Percentiles rank a stretch among this genome's conserved stretches.
These are phyloP conservation scores for Odontamblyopus rebecca DNA, from an alignment of 2,797 vertebrate genomes.

Conservation along the genomic window DNA sequence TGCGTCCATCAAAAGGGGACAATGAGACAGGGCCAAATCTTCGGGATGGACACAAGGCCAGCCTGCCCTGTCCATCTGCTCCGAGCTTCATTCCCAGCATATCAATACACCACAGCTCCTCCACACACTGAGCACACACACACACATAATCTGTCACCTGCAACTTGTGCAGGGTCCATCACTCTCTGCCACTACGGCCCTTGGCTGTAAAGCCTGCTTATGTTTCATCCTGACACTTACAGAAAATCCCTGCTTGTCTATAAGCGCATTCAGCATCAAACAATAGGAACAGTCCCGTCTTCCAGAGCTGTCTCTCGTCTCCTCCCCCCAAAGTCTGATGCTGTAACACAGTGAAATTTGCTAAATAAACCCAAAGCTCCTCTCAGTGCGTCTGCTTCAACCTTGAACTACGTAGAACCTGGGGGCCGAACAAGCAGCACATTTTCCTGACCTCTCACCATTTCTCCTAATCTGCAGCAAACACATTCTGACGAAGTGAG, in stretches of 20 bases:
- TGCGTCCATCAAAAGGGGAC: conserved; percentile 56
- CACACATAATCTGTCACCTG: conserved; percentile 56
- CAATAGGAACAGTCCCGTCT: conserved; percentile 49
- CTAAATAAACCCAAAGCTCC: conserved; percentile 46
- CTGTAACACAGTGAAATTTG: conserved; percentile 33
- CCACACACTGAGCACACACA: conserved; percentile 24
- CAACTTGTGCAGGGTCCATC: conserved; percentile 60
- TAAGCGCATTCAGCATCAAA: conserved; percentile 58
- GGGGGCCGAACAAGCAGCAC: conserved; percentile 45
- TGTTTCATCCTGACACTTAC: conserved; percentile 67
- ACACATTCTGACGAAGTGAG: conserved; percentile 73
- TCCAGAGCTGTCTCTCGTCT: conserved; percentile 24
- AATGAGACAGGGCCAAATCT: conserved; percentile 66
- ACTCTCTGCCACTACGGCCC: conserved; percentile 55
- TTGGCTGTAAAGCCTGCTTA: conserved; percentile 65
- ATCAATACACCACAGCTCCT: conserved; percentile 59
- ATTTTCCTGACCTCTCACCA: conserved; percentile 59
- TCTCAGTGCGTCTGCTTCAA: conserved; percentile 47
- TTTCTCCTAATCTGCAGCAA: conserved; percentile 65
- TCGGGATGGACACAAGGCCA: conserved; percentile 70
- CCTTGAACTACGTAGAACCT: conserved; percentile 65
- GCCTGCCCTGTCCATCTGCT: conserved; percentile 79
- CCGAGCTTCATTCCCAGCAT: conserved; percentile 71
- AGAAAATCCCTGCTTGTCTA: conserved; percentile 63
- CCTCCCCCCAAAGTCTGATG: conserved; percentile 20